phyloP scores from a whole-genome alignment of 1,140 invertebrate genomes.

The Zaprionus camerounensis region DNA sequence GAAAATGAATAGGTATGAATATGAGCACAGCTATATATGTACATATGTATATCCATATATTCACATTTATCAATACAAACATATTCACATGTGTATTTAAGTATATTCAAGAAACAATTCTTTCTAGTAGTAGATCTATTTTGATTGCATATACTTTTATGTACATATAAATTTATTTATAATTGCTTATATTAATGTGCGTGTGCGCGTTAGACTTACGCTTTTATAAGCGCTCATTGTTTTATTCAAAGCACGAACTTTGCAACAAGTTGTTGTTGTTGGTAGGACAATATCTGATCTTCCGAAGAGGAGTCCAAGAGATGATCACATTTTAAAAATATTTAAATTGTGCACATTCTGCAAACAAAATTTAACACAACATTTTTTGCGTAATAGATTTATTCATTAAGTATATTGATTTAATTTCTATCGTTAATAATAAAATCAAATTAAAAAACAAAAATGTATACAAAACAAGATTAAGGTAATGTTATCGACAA shows the following conservation, averaged over 20 bases:
- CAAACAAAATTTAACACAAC: neutral
- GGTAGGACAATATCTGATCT: conserved; percentile 3
- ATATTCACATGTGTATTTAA: no score
- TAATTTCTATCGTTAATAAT: neutral
- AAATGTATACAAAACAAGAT: conserved; percentile 23
- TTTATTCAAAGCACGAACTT: neutral
- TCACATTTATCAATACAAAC: no score
- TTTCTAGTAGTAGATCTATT: neutral
- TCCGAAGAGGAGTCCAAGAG: conserved; percentile 9
- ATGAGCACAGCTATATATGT: no score
- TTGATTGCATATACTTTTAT: neutral
- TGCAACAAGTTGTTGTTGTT: conserved; percentile 15
- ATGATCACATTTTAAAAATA: conserved; percentile 33
- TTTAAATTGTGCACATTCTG: neutral
- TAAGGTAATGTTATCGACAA: conserved; percentile 35
- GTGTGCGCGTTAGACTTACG: conserved; percentile 69
- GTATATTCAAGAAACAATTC: neutral
- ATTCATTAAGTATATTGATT: neutral
- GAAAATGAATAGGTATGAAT: no score
- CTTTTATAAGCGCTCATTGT: conserved; percentile 50
- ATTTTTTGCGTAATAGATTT: conserved; percentile 2
- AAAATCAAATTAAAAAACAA: conserved; percentile 22
- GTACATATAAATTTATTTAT: neutral
- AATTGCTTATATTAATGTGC: neutral
- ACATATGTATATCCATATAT: no score